phyloP scores from a whole-genome alignment of 2,888 invertebrate species.

The Microdon myrmicae region DNA sequence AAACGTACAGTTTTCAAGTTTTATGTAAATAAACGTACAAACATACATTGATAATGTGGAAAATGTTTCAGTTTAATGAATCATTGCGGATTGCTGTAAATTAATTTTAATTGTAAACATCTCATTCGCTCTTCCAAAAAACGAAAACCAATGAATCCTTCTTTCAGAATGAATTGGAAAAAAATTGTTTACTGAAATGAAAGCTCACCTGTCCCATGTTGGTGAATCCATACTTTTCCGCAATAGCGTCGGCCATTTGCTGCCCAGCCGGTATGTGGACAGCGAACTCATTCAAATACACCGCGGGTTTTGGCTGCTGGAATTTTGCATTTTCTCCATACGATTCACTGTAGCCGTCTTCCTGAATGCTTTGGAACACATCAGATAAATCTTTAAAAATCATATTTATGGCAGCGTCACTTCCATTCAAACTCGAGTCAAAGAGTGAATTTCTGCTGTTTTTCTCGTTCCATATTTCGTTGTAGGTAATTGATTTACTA shows the following conservation, averaged over 20 bases:
- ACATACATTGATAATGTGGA: no score
- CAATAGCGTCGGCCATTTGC: conserved; percentile 80
- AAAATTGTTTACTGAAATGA: no score
- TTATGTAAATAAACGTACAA: no score
- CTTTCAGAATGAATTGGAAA: no score
- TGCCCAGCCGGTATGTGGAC: conserved; percentile 82
- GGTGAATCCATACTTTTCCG: conserved; percentile 84
- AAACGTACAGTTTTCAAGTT: no score
- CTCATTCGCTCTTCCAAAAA: no score
- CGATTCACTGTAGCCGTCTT: conserved; percentile 53
- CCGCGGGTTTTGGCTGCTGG: conserved; percentile 61
- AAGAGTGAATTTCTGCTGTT: conserved; percentile 12
- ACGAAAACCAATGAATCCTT: no score
- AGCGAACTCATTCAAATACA: conserved; percentile 86
- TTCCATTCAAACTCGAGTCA: conserved; percentile 32
- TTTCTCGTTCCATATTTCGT: conserved; percentile 40
- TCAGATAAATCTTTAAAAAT: conserved; percentile 58
- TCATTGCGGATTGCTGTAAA: no score
- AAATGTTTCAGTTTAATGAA: no score
- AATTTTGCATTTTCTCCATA: conserved; percentile 47
- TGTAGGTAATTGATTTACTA: conserved; percentile 38
- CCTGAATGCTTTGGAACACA: conserved; percentile 54
- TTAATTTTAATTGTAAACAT: no score
- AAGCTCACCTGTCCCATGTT: conserved; percentile 87
- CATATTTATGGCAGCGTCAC: conserved; percentile 54